Conservation (phyloP, 2,113 vertebrate genomes). For the Gavia stellata region DNA sequence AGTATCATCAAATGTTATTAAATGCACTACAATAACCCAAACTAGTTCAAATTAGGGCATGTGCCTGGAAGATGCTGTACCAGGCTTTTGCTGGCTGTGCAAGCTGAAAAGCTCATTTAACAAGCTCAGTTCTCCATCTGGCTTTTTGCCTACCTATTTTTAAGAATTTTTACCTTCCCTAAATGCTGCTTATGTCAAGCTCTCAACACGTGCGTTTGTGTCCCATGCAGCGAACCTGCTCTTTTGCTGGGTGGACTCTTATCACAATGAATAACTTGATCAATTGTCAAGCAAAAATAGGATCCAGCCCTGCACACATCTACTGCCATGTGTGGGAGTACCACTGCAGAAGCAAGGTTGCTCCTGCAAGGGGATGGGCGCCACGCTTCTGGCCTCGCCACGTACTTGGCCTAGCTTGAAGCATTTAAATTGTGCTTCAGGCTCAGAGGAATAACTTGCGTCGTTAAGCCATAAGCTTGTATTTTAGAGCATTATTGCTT, state of each 20-base stretch:
- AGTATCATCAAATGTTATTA: not conserved
- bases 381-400: not conserved
- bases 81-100: not conserved
- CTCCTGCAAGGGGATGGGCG: not conserved
- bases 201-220: not conserved
- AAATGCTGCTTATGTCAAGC: not conserved
- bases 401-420: not conserved
- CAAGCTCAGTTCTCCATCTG: not conserved
- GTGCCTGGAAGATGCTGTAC: not conserved
- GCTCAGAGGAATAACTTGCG: not conserved
- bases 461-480: not conserved
- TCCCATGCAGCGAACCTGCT: not conserved
- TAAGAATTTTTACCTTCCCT: not conserved
- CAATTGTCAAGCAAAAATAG: not conserved
- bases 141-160: not conserved
- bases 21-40: not conserved
- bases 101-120: not conserved
- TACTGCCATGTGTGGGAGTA: not conserved
- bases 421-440: not conserved
- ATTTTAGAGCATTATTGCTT: not conserved
- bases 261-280: not conserved
- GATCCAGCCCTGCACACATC: not conserved
- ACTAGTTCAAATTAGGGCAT: not conserved
- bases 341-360: rapidly evolving
- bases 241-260: not conserved